phyloP scores from a whole-genome alignment of 2,797 vertebrate species.

The Leuciscus waleckii region DNA sequence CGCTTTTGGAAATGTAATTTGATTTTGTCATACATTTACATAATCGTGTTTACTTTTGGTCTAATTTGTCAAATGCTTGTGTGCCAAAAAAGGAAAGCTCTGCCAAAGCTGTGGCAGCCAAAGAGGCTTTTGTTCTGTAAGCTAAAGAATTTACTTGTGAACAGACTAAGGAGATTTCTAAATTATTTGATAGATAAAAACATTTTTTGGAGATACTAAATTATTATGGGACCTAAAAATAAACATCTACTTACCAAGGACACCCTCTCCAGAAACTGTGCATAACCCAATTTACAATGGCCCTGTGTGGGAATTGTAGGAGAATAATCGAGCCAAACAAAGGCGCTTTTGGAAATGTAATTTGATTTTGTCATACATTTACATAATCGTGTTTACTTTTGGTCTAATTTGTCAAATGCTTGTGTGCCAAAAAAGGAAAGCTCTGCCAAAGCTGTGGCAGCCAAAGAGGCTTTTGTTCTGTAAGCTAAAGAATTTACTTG shows the following conservation, averaged over 20 bases:
- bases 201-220: neutral
- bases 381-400: conserved; percentile 75
- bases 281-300: conserved; percentile 69
- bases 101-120: conserved; percentile 28
- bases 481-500: conserved; percentile 23
- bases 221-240: neutral
- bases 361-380: conserved; percentile 68
- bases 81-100: conserved; percentile 38
- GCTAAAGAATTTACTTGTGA: conserved; percentile 23
- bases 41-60: conserved; percentile 74
- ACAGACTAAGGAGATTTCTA: conserved; percentile 15
- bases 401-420: conserved; percentile 59
- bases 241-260: conserved; percentile 25
- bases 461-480: conserved; percentile 26
- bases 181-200: conserved; percentile 6
- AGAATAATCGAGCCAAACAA: conserved; percentile 73
- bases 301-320: conserved; percentile 64
- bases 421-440: conserved; percentile 37
- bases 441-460: conserved; percentile 33
- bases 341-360: conserved; percentile 74
- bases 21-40: conserved; percentile 67
- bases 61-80: conserved; percentile 56
- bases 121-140: conserved; percentile 26
- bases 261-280: conserved; percentile 42
- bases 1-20: conserved; percentile 74